These are phyloP conservation scores for Leucoma salicis DNA, from an alignment of 2,888 invertebrate species.

Conservation along the genomic window DNA sequence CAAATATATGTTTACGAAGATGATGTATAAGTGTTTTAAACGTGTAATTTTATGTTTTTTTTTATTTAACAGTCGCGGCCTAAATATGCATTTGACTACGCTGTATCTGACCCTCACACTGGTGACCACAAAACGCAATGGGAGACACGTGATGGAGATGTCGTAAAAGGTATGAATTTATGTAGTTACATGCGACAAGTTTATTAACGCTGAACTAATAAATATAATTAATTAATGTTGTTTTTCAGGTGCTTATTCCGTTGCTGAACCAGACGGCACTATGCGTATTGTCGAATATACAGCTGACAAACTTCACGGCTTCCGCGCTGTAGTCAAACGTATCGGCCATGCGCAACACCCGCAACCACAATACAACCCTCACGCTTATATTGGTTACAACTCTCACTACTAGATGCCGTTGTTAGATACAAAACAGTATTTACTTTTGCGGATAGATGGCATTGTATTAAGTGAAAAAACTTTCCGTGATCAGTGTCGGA, in stretches of 20 bases:
- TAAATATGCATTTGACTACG: conserved; percentile 83
- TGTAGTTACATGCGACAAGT: not conserved
- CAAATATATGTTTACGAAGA: too few species aligned
- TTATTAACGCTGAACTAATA: too few species aligned
- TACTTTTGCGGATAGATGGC: conserved; percentile 44
- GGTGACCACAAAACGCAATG: conserved; percentile 84
- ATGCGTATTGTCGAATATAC: conserved; percentile 78
- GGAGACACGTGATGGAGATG: conserved; percentile 83
- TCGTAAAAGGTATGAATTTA: conserved; percentile 72
- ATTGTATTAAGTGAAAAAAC: conserved; percentile 23
- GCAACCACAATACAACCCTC: conserved; percentile 57
- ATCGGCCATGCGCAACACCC: conserved; percentile 74
- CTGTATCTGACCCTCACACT: conserved; percentile 84
- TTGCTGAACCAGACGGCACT: conserved; percentile 76
- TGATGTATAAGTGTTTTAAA: too few species aligned
- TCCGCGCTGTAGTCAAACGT: conserved; percentile 77
- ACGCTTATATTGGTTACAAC: conserved; percentile 52
- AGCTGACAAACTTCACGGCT: conserved; percentile 75
- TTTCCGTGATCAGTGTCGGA: conserved; percentile 32
- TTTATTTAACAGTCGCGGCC: conserved; percentile 74
- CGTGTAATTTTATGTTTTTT: too few species aligned
- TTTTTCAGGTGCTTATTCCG: conserved; percentile 70
- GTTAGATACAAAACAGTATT: conserved; percentile 22
- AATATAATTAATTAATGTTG: conserved; percentile 5
- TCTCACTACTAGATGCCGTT: conserved; percentile 69